phyloP scores from a whole-genome alignment of 2,888 invertebrate species.

The Apocheima hispidaria region DNA sequence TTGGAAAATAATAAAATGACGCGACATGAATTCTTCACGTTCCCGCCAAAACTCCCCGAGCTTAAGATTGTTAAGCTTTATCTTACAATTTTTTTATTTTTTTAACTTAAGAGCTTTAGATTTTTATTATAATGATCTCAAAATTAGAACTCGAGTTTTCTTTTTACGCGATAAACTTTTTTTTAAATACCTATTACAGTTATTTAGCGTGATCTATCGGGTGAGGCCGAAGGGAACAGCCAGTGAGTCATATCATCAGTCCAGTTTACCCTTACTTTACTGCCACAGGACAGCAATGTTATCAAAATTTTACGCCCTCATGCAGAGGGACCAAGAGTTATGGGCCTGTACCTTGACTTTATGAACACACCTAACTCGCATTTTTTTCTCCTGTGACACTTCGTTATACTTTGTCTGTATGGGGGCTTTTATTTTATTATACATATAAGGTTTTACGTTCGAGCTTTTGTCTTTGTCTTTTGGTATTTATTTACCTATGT shows the following conservation, averaged over 20 bases:
- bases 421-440: slow-evolving; percentile 15
- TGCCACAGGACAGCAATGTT: slow-evolving; percentile 36
- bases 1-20: no score
- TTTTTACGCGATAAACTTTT: not conserved
- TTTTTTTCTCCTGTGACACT: slow-evolving; percentile 30
- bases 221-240: not conserved
- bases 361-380: slow-evolving; percentile 29
- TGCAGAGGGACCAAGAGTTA: slow-evolving; percentile 27
- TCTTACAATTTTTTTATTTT: no score
- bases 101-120: no score
- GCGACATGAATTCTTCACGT: no score
- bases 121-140: no score
- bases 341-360: slow-evolving; percentile 31
- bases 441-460: slow-evolving; percentile 1
- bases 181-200: not conserved
- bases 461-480: not conserved
- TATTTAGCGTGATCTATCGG: no score
- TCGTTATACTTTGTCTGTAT: slow-evolving; percentile 25
- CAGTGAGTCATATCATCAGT: slow-evolving; percentile 13
- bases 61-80: no score
- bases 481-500: not conserved
- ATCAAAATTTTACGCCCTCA: slow-evolving; percentile 38
- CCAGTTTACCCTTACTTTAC: slow-evolving; percentile 32
- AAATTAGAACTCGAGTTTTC: no score
- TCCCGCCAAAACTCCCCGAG: no score